phyloP scores from a whole-genome alignment of 2,797 vertebrate species.

The Tachyglossus aculeatus region DNA sequence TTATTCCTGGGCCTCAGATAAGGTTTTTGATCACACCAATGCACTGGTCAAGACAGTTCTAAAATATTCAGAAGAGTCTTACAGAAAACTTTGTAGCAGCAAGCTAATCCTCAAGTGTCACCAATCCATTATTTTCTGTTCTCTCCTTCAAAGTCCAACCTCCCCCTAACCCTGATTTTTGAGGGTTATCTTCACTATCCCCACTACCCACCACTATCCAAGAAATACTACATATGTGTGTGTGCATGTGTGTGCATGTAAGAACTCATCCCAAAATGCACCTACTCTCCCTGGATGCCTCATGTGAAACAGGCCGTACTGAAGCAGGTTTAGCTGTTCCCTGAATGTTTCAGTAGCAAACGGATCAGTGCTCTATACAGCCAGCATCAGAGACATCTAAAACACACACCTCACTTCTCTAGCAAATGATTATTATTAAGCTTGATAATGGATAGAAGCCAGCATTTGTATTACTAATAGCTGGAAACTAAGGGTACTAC shows the following conservation, averaged over 20 bases:
- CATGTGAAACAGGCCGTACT: not conserved
- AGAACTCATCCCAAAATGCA: not conserved
- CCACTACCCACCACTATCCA: too few species aligned
- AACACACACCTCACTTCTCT: not conserved
- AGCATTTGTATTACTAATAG: not conserved
- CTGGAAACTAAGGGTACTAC: not conserved
- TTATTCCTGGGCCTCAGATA: too few species aligned
- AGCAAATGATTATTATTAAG: not conserved
- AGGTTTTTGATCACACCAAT: not conserved
- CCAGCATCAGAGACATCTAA: not conserved
- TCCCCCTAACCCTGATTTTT: too few species aligned
- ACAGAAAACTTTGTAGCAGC: too few species aligned
- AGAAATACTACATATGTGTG: too few species aligned
- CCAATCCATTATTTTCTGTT: too few species aligned
- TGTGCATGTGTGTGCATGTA: too few species aligned
- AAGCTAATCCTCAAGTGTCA: too few species aligned
- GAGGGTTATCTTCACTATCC: too few species aligned
- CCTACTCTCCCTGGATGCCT: not conserved
- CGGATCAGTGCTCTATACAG: not conserved
- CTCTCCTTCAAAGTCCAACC: too few species aligned
- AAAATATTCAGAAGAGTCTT: slow-evolving; percentile 44
- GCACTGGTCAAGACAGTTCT: not conserved
- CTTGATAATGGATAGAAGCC: not conserved
- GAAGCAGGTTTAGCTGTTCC: not conserved
- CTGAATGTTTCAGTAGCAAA: not conserved